phyloP scores from a whole-genome alignment of 2,888 invertebrate genomes.

The Acleris cristana region DNA sequence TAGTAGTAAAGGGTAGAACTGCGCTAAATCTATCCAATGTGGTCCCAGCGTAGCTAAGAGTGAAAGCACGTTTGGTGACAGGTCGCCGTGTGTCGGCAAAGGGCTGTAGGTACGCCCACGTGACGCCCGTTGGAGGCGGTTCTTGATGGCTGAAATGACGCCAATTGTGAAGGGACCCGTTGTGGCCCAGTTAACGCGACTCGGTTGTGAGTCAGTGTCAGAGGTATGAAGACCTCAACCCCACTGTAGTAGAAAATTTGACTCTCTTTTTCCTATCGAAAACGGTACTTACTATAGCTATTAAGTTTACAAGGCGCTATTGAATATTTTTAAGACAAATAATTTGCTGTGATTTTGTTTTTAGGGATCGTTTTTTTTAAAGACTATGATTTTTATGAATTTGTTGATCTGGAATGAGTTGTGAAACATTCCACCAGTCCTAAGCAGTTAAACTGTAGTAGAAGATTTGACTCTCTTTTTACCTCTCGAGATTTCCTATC shows the following conservation, averaged over 20 bases:
- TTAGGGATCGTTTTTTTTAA: background rate
- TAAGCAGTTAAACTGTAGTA: constrained; percentile 18
- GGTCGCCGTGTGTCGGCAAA: constrained; percentile 22
- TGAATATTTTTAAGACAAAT: no score
- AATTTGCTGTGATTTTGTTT: no score
- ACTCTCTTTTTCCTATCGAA: constrained; percentile 27
- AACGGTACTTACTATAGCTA: no score
- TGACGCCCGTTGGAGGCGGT: constrained; percentile 32
- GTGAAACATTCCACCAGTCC: background rate
- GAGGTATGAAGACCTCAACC: constrained; percentile 34
- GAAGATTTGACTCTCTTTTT: constrained; percentile 37
- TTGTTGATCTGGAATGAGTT: background rate
- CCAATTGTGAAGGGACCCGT: constrained; percentile 26
- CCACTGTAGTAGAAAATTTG: constrained; percentile 38
- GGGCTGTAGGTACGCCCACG: constrained; percentile 26
- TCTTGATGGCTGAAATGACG: constrained; percentile 23
- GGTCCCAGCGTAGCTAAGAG: constrained; percentile 21
- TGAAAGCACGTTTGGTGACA: constrained; percentile 21
- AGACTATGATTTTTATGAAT: background rate
- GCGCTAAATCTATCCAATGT: constrained; percentile 24
- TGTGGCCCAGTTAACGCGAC: constrained; percentile 31
- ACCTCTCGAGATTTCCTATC: no score
- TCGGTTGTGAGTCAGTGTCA: constrained; percentile 16
- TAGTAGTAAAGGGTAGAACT: constrained; percentile 31
- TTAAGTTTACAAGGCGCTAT: no score